phyloP scores from a whole-genome alignment of 2,797 vertebrate genomes.

The Harpagifer antarcticus region DNA sequence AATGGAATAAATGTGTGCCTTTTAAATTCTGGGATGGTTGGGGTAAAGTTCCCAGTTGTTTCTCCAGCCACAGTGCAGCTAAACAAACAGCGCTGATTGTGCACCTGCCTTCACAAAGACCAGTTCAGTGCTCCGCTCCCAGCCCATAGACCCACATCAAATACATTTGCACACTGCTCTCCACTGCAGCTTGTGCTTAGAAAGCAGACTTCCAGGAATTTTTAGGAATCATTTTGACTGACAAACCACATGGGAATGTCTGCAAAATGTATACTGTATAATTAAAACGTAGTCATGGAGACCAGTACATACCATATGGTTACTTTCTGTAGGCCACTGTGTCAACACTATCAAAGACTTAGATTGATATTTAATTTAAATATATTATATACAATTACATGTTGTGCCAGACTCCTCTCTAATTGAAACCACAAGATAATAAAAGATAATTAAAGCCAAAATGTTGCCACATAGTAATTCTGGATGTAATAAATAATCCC shows the following conservation, averaged over 20 bases:
- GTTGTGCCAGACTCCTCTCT: constrained; percentile 1
- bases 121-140: constrained; percentile 59
- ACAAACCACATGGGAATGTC: constrained; percentile 67
- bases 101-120: constrained; percentile 70
- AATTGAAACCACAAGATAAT: neutral
- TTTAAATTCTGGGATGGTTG: constrained; percentile 53
- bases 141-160: constrained; percentile 81
- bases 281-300: constrained; percentile 74
- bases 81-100: constrained; percentile 76
- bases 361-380: constrained; percentile 3
- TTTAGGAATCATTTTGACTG: constrained; percentile 57
- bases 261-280: constrained; percentile 58
- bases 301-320: constrained; percentile 62
- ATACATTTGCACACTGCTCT: constrained; percentile 58
- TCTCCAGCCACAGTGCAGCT: constrained; percentile 72
- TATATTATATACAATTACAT: neutral
- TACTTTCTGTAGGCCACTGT: constrained; percentile 63
- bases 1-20: constrained; percentile 14
- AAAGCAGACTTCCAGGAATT: constrained; percentile 74
- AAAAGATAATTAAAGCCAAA: constrained; percentile 17
- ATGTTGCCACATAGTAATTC: constrained; percentile 4
- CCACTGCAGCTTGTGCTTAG: constrained; percentile 66
- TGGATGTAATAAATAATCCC: constrained; percentile 60
- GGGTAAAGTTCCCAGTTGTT: constrained; percentile 72
- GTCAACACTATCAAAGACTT: neutral